Percentiles rank a stretch among this genome's conserved stretches.
Conservation (phyloP, 1,140 invertebrate species). For the Pogonomyrmex barbatus region DNA sequence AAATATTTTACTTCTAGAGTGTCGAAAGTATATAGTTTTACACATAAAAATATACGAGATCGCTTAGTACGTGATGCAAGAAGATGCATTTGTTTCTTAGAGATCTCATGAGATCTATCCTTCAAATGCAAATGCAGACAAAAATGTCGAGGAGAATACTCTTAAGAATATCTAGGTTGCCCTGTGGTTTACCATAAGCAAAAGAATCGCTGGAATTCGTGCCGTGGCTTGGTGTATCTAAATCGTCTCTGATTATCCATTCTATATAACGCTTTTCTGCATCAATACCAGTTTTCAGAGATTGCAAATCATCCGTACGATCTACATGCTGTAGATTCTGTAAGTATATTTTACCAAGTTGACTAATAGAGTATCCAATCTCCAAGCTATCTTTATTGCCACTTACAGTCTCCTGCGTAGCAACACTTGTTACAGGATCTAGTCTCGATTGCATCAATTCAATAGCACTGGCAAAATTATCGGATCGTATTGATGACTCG, state of each 20-base stretch:
- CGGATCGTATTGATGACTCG: constrained; percentile 27
- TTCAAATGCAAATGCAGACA: constrained; percentile 83
- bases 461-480: background rate
- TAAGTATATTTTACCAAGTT: constrained; percentile 75
- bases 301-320: constrained; percentile 52
- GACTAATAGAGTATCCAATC: constrained; percentile 81
- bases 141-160: constrained; percentile 83
- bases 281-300: constrained; percentile 50
- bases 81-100: background rate
- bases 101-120: background rate
- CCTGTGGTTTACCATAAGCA: constrained; percentile 76
- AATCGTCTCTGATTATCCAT: constrained; percentile 74
- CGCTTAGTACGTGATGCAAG: constrained; percentile 60
- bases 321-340: constrained; percentile 72
- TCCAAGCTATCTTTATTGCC: constrained; percentile 80
- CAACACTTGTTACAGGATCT: constrained; percentile 55
- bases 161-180: constrained; percentile 81
- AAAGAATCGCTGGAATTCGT: constrained; percentile 76
- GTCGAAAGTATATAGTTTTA: constrained; percentile 50
- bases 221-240: constrained; percentile 72
- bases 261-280: constrained; percentile 74
- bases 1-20: constrained; percentile 31
- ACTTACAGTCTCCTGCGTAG: constrained; percentile 72
- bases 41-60: constrained; percentile 31
- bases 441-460: constrained; percentile 12